Base-by-base conservation (phyloP, 2,888 invertebrate species). In the Drosophila kanekoi region DNA sequence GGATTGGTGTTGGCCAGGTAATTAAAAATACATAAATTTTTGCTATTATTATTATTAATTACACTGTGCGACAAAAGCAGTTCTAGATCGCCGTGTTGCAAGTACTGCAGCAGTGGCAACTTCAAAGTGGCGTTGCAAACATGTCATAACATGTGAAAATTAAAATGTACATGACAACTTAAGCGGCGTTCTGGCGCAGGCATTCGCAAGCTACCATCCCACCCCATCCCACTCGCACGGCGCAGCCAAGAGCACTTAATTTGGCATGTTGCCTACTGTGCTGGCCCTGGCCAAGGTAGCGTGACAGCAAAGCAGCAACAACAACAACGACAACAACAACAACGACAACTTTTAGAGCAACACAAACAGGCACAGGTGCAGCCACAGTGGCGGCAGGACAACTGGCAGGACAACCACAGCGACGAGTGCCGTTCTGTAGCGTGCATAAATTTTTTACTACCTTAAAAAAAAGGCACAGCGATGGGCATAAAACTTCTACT, bases 121-220 rank as follows among this genome's bases (percentile, higher is more conserved):
- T 67, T 80, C 66, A 79, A 81, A 83, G 82, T 76, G 53, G 43
- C 72, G 57, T 58, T 66, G 59, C 75, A 66, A 79, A 75, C 75
- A 84, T 81, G 79, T 84, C 83, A 87, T 77, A 83, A 83, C 87
- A 83, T 79, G 85, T 71, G 81, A 69, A 83, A 83, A 83, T 83
- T 84, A 84, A 87, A 87, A 87, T 83, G 79, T 81, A 84, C 81
- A 81, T 75, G 87, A 73, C 87, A 83, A 81, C 85, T 87, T 87
- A 83, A 83, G 75, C 87, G 80, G 51, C 70, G 62, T 57, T 51
- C 63, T 51, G 81, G 62, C 54, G 49, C 70, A 48, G 77, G 45
- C 56, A 48, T 61, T 49, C 47, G 44, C 33, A 51, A 60, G 77
- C 59, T 38, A 45, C n/a, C n/a, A n/a, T n/a, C n/a, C 43, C 37